Percentiles rank a stretch among this genome's conserved stretches.
Conservation (phyloP, 2,888 invertebrate species). For the Blastobasis adustella region DNA sequence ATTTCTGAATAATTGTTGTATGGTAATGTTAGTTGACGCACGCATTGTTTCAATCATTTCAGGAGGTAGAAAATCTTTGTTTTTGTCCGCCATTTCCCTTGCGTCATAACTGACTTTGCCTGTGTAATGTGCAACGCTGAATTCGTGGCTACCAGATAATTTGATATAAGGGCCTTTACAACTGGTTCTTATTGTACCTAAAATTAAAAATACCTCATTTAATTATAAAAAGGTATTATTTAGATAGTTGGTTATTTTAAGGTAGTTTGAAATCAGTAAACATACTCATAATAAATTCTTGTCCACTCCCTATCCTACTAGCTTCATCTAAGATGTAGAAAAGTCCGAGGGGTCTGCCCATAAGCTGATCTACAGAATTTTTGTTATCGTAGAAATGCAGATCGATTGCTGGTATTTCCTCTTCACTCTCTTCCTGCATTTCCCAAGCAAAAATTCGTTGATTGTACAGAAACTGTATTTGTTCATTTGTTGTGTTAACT, state of each 20-base stretch:
- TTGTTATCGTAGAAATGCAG: constrained; percentile 92
- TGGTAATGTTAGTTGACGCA: constrained; percentile 79
- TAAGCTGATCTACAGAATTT: constrained; percentile 88
- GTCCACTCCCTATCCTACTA: constrained; percentile 81
- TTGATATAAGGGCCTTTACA: constrained; percentile 72
- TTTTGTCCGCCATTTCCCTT: constrained; percentile 89
- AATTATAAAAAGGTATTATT: not conserved
- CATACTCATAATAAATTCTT: constrained; percentile 83
- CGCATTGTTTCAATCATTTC: constrained; percentile 93
- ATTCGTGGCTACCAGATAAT: constrained; percentile 78
- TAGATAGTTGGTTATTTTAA: not conserved
- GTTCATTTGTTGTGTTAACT: constrained; percentile 93
- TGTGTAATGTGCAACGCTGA: constrained; percentile 92
- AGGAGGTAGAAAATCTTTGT: constrained; percentile 91
- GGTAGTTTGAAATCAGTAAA: constrained; percentile 3
- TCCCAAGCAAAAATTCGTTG: constrained; percentile 95
- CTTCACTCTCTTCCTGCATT: constrained; percentile 86
- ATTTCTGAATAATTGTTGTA: constrained; percentile 87
- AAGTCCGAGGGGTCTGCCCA: constrained; percentile 88
- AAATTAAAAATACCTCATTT: constrained; percentile 3
- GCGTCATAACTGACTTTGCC: constrained; percentile 91
- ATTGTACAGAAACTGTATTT: constrained; percentile 94
- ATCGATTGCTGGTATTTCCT: constrained; percentile 81
- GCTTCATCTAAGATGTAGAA: constrained; percentile 92
- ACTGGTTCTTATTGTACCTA: constrained; percentile 74